Percentiles rank a stretch among this genome's conserved stretches.
phyloP scores from a whole-genome alignment of 2,797 vertebrate species.

The Leptatherina wallacei region DNA sequence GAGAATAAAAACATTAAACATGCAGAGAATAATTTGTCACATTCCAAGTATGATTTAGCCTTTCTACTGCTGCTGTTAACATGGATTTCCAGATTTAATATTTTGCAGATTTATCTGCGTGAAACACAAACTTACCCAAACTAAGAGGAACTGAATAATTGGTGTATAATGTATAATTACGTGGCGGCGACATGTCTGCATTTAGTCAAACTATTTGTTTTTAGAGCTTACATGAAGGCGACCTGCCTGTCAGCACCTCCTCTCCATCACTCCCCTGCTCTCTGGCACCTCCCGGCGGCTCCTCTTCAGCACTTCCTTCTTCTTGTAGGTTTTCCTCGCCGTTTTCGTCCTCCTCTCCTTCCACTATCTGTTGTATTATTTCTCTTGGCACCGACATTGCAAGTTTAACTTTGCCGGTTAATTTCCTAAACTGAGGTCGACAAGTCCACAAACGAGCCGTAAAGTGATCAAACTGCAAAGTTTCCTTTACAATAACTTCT shows the following conservation, averaged over 20 bases:
- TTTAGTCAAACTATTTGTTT: no score
- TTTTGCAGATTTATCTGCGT: no score
- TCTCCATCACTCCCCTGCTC: neutral
- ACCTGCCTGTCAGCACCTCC: neutral
- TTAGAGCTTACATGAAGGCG: no score
- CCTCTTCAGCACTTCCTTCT: neutral
- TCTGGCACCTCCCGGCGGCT: conserved; percentile 34
- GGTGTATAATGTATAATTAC: no score
- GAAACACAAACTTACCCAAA: no score
- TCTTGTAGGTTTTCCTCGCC: neutral
- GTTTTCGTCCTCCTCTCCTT: neutral
- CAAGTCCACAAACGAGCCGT: neutral
- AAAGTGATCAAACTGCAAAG: neutral
- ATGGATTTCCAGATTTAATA: no score
- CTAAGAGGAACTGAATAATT: no score
- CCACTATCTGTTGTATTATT: neutral
- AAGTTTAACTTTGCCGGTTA: neutral
- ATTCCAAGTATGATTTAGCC: no score
- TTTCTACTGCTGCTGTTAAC: neutral
- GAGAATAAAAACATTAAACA: neutral
- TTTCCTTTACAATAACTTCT: neutral
- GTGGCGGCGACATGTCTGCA: no score
- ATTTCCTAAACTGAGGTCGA: neutral
- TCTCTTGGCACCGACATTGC: conserved; percentile 48
- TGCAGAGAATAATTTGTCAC: neutral